Percentiles rank a stretch among this genome's conserved stretches.
Conservation (phyloP, 2,888 invertebrate species). For the Venusia cambrica region DNA sequence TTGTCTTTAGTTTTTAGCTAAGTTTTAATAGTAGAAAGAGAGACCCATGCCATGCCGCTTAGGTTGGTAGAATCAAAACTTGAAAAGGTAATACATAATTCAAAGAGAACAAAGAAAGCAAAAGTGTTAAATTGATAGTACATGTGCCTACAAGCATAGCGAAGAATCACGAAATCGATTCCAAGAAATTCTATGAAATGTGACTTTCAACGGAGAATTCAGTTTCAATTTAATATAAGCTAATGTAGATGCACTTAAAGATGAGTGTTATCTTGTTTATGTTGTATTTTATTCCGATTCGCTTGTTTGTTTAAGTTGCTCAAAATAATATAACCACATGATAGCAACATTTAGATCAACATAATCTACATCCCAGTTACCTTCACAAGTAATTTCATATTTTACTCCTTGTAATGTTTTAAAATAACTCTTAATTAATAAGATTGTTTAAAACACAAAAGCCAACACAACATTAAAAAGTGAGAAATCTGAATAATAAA, state of each 20-base stretch:
- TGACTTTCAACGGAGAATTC: constrained; percentile 20
- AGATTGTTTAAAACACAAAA: constrained; percentile 43
- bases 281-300: not conserved
- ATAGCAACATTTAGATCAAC: constrained; percentile 35
- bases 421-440: constrained; percentile 63
- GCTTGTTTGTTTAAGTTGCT: no score
- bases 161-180: constrained; percentile 70
- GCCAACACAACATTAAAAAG: constrained; percentile 42
- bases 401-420: constrained; percentile 80
- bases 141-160: constrained; percentile 41
- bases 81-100: not conserved
- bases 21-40: constrained; percentile 34
- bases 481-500: constrained; percentile 45
- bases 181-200: constrained; percentile 51
- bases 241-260: constrained; percentile 6
- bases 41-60: constrained; percentile 62
- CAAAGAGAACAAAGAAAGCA: constrained; percentile 21
- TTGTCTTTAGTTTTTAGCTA: constrained; percentile 29
- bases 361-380: constrained; percentile 32
- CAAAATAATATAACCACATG: constrained; percentile 33
- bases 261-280: not conserved
- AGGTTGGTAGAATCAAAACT: constrained; percentile 1
- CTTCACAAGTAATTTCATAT: constrained; percentile 50
- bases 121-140: constrained; percentile 28
- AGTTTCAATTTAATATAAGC: constrained; percentile 1